These are phyloP conservation scores for Poeciliopsis presidionis DNA, from an alignment of 2,797 vertebrate species.

Conservation along the genomic window DNA sequence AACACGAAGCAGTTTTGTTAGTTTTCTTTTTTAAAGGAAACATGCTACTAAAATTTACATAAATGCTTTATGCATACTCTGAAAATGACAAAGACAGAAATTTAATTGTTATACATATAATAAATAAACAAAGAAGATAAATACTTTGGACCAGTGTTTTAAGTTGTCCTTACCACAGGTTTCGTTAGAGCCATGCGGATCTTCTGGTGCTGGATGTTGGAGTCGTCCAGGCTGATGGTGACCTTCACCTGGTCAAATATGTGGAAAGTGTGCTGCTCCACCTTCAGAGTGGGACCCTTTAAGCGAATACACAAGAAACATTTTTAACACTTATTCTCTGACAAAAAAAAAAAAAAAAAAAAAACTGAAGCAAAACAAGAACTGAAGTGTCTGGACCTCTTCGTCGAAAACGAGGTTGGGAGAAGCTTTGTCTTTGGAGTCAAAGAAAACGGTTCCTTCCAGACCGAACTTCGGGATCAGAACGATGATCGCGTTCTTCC, in stretches of 20 bases:
- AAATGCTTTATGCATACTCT: background rate
- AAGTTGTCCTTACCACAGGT: slow-evolving; percentile 85
- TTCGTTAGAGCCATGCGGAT: slow-evolving; percentile 93
- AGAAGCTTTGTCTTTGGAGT: slow-evolving; percentile 86
- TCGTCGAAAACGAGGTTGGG: slow-evolving; percentile 85
- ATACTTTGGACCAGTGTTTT: background rate
- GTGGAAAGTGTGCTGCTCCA: slow-evolving; percentile 86
- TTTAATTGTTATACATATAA: background rate
- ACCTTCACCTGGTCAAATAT: slow-evolving; percentile 95
- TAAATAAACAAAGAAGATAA: background rate
- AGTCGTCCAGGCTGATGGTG: slow-evolving; percentile 90
- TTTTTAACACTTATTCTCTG: background rate
- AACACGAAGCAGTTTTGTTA: background rate
- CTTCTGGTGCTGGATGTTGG: slow-evolving; percentile 97
- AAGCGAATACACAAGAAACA: slow-evolving; percentile 1
- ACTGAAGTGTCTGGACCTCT: slow-evolving; percentile 79
- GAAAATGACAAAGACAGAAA: background rate
- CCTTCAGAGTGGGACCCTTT: slow-evolving; percentile 87
- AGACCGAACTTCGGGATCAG: slow-evolving; percentile 96
- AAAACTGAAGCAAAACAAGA: background rate
- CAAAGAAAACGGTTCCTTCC: slow-evolving; percentile 96
- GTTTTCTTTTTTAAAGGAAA: background rate
- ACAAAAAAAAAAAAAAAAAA: background rate
- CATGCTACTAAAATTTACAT: background rate
- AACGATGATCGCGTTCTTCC: slow-evolving; percentile 97